Evolutionary conservation across 2,888 invertebrate genomes (phyloP), one percentile per base, ranked within the genome.

Genomic region (Torymus texanus): DNA sequence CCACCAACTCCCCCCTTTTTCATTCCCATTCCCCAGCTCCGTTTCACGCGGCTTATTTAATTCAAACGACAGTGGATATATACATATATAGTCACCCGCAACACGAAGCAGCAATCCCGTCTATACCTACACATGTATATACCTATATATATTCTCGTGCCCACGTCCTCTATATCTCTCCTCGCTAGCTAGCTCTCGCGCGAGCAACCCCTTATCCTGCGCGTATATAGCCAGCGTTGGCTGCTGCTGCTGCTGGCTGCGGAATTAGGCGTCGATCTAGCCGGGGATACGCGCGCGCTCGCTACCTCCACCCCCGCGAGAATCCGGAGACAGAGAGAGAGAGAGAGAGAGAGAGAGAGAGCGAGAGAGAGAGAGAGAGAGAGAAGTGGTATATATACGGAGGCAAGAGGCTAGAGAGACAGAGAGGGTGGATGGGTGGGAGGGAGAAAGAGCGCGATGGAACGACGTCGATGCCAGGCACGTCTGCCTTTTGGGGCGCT

Each of bases 401-500:
- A 67, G 12, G 51, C 24, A 21, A 51, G 71, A 61, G 51, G 53
- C 53, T 51, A 4, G 13, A 14, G 61, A 24, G 21, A 21, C 10
- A 24, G 24, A 61, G 61, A 18, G 61, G n/a, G 29, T 18, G 65
- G 51, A 18, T 51, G 16, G 91, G 92, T 91, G 92, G 91, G 91
- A 91, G 92, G 91, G 82, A 83, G 82, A 73, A 59, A 91, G 91
- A 91, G 91, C 91, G 91, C 91, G 92, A 92, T 91, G 91, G 92
- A 63, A 81, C 81, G 81, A 80, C 86, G 86, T 86, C 87, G 88
- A 88, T 88, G 88, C 89, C 86, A 86, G 84, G 89, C 88, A 88
- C 88, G 89, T 88, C 87, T 85, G 88, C 88, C 87, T 87, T 88
- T 89, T 87, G 88, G 88, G 88, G 85, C 88, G 85, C 86, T 83